Conservation (phyloP, 2,888 invertebrate species). For the Caenorhabditis virilis region DNA sequence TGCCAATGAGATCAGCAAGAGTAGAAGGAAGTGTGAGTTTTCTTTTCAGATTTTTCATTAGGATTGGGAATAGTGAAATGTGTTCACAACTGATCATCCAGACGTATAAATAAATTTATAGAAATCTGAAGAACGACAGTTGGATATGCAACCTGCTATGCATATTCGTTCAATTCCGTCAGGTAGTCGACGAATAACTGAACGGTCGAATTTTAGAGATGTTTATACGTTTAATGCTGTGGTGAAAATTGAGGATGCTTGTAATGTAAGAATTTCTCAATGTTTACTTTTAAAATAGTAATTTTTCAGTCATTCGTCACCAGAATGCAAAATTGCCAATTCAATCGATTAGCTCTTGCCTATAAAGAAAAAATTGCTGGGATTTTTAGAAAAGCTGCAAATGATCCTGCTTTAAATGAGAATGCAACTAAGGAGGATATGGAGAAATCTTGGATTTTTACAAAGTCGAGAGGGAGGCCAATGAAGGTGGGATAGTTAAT, state of each 20-base stretch:
- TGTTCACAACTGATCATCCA: no score
- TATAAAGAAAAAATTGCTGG: slow-evolving; percentile 25
- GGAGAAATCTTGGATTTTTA: slow-evolving; percentile 20
- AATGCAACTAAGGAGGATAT: slow-evolving; percentile 2
- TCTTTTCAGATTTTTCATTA: no score
- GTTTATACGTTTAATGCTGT: slow-evolving; percentile 32
- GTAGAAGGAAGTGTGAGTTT: no score
- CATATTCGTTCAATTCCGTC: slow-evolving; percentile 8
- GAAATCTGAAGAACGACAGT: slow-evolving; percentile 9
- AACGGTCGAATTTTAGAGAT: slow-evolving; percentile 27
- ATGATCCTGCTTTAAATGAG: slow-evolving; percentile 14
- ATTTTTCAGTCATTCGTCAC: slow-evolving; percentile 11
- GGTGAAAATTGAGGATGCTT: slow-evolving; percentile 32
- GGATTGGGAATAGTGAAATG: no score
- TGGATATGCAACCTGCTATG: slow-evolving; percentile 15
- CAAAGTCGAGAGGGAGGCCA: slow-evolving; percentile 21
- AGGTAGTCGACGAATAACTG: slow-evolving; percentile 9
- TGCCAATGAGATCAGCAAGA: no score
- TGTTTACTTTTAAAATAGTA: background rate
- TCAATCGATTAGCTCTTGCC: slow-evolving; percentile 11
- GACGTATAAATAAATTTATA: background rate
- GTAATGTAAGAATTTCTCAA: background rate
- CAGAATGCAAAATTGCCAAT: slow-evolving; percentile 26
- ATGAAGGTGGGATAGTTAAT: no score
- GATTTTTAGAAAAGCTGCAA: slow-evolving; percentile 12